These are phyloP conservation scores for Trichonephila clavata DNA, from an alignment of 1,140 invertebrate genomes.

Conservation along the genomic window DNA sequence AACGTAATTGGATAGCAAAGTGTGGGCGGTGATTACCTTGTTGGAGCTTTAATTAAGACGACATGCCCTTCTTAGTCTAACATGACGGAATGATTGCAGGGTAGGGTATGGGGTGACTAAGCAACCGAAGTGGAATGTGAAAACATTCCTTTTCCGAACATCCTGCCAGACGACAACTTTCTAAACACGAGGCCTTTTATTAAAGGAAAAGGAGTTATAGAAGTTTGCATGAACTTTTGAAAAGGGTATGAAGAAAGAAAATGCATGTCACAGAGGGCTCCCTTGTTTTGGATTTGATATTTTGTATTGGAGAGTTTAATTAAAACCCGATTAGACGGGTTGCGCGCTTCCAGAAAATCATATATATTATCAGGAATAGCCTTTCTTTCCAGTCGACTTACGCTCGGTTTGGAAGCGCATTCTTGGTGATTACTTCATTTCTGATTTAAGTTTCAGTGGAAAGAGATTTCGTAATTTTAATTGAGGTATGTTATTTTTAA, in stretches of 20 bases:
- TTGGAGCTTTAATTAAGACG: constrained; percentile 26
- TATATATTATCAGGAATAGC: too few relatives aligned
- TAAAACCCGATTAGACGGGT: neutral
- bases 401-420: too few relatives aligned
- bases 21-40: constrained; percentile 17
- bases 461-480: too few relatives aligned
- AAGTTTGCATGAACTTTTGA: neutral
- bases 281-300: neutral
- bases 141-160: constrained; percentile 34
- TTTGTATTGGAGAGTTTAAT: neutral
- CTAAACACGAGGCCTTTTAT: constrained; percentile 4
- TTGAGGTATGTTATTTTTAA: too few relatives aligned
- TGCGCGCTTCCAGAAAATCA: too few relatives aligned
- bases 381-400: too few relatives aligned
- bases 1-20: neutral
- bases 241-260: neutral
- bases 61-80: constrained; percentile 26
- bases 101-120: neutral
- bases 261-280: neutral
- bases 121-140: constrained; percentile 23
- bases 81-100: constrained; percentile 19
- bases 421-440: too few relatives aligned
- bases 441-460: too few relatives aligned
- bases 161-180: neutral
- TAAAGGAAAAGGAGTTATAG: neutral